Base-by-base conservation (phyloP, 2,797 vertebrate genomes). In the Odontamblyopus rebecca region DNA sequence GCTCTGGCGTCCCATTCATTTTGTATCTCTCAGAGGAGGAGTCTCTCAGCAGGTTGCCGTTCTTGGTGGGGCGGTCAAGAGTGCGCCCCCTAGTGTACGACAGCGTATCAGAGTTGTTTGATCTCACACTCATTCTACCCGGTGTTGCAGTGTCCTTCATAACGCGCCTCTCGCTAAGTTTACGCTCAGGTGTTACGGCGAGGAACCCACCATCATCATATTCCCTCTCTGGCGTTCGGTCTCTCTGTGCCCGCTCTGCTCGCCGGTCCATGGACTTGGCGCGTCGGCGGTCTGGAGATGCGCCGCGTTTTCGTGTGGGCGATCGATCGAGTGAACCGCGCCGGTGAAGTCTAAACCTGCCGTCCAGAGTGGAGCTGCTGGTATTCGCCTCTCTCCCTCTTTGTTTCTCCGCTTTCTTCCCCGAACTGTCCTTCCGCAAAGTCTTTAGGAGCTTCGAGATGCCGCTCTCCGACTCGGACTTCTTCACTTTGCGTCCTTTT, bases 251-350 rank as follows among this genome's bases (percentile, higher is more conserved):
- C 59, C 89, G 86, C 35, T 93, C 92, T 7, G 86, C 89, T 83
- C 93, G 83, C 73, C 94, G 91, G 82, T 95, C 94, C 92, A 95
- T 88, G 0, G 94, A 95, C 85, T 95, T 94, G 66, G 94, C 93
- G 62, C 94, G 86, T 2, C 90, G 93, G 0, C 96, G 93, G 74
- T 97, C 97, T 0, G 96, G 96, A 18, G 97, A 96, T 23, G 76
- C 86, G 56, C 91, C 90, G 23, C 91, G 92, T 83, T 94, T 95
- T 6, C 78, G 89, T 41, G 94, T 93, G 0, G 95, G 95, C 0
- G 96, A 97, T 77, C 93, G 88, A 85, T 99, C 97, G 8, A 98
- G 94, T 0, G 98, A 99, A 69, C 97, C 93, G 4, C 88, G 93
- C 9, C 93, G 93, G 72, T 89, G 88, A 27, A 2, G 71, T 13